A percentile compares a stretch with the other conserved stretches of the same genome.
phyloP scores from a whole-genome alignment of 2,797 vertebrate genomes.

The Falco cherrug region DNA sequence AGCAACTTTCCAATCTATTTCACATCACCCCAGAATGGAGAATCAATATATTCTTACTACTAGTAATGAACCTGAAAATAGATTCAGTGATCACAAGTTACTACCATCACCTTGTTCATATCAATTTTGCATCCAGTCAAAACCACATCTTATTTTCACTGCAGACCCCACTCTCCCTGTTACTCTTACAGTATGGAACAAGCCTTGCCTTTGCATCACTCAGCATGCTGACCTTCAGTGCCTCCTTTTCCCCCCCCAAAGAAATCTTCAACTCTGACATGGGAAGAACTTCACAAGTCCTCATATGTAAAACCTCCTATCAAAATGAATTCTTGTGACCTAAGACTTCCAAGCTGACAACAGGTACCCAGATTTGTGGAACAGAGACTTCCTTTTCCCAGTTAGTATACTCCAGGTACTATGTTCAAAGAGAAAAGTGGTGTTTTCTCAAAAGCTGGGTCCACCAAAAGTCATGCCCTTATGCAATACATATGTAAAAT shows the following conservation, averaged over 20 bases:
- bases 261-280: neutral
- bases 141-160: neutral
- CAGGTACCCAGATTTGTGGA: neutral
- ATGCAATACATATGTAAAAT: neutral
- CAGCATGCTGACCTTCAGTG: neutral
- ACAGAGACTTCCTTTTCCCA: neutral
- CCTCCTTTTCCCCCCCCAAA: accelerated
- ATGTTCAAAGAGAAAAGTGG: neutral
- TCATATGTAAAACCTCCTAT: neutral
- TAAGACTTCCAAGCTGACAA: neutral
- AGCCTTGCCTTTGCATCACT: neutral
- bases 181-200: neutral
- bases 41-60: neutral
- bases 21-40: neutral
- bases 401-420: neutral
- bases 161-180: neutral
- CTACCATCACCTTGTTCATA: neutral
- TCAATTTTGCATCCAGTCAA: neutral
- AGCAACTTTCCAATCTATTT: neutral
- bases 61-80: neutral
- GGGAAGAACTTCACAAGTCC: neutral
- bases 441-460: neutral
- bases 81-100: neutral
- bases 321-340: neutral
- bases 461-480: neutral